Base-by-base conservation (phyloP, 2,113 vertebrate species). In the Campylomormyrus numenius region DNA sequence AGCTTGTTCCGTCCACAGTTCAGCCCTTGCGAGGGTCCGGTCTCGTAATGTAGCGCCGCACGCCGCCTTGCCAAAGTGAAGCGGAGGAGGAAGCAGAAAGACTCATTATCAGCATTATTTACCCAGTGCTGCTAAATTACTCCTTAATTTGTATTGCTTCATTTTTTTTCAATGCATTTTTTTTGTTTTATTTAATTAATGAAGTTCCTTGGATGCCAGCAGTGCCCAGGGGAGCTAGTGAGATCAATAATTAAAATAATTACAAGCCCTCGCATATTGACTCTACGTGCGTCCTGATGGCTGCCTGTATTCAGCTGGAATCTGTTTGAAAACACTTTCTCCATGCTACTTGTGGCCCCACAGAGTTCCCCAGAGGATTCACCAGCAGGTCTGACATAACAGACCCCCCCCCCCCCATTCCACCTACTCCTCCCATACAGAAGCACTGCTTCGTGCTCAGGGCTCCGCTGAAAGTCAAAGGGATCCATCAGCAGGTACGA, bases 191-290 rank as follows among this genome's bases (percentile, higher is more conserved):
- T 53, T 87, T 87, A 50, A 53, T 87, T 31, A 53, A 48, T 87
- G 27, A 52, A 35, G 27, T 39, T 87, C 85, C 85, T 87, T 87
- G 15, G 27, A 87, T 35, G 48, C 50, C 27, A 31, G 50, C 7
- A 56, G 27, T 35, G 17, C 85, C 19, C n/a, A 13, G 50, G 31
- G 50, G 35, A 53, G n/a, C 27, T 53, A 39, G 10, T 87, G 85
- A 53, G 85, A 53, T 87, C 49, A 39, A 53, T 53, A 48, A 87
- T 53, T 87, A 35, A 53, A 85, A 87, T 87, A 87, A 53, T 87
- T 53, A 87, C 50, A 52, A 87, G 27, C 50, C 31, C 24, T 87
- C 2, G 27, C 19, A 50, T 35, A 87, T 39, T 87, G 85, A 87
- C 85, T 87, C n/a, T 53, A 50, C 2, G 27, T 56, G 21, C 4